A percentile compares a stretch with the other conserved stretches of the same genome.
Evolutionary conservation across 2,113 vertebrate genomes (phyloP).

Genomic region (Macquaria australasica): DNA sequence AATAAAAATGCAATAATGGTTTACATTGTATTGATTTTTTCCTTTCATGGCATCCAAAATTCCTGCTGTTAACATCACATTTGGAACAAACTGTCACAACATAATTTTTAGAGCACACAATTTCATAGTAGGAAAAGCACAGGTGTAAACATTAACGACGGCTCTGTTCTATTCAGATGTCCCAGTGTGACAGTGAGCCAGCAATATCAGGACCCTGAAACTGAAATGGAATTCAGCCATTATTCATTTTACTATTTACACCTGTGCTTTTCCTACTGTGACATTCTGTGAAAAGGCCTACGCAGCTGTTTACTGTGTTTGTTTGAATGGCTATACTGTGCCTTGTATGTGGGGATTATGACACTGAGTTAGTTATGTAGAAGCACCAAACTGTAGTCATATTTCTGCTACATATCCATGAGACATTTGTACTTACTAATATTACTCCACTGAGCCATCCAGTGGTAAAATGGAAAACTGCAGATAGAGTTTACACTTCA

Average conservation of each 20-base stretch:
- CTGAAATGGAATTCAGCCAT: background rate
- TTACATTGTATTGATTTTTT: background rate
- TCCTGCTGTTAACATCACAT: background rate
- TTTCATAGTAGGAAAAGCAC: background rate
- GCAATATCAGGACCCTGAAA: background rate
- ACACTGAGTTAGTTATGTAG: background rate
- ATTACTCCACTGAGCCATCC: conserved; percentile 25
- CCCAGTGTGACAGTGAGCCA: background rate
- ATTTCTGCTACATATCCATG: background rate
- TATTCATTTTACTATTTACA: too few species aligned
- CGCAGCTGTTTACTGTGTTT: background rate
- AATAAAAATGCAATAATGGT: background rate
- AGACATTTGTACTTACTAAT: background rate
- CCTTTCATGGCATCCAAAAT: background rate
- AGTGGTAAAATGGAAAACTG: conserved; percentile 34
- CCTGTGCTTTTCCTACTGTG: background rate
- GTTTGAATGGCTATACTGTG: too few species aligned
- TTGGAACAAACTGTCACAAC: background rate
- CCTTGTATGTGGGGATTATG: background rate
- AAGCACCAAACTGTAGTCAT: background rate
- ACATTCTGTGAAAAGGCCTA: too few species aligned
- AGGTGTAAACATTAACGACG: background rate
- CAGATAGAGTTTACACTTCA: background rate
- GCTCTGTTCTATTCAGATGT: background rate
- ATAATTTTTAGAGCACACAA: background rate